A percentile compares a stretch with the other conserved stretches of the same genome.
phyloP scores from a whole-genome alignment of 2,888 invertebrate species.

The Andrena flavipes region DNA sequence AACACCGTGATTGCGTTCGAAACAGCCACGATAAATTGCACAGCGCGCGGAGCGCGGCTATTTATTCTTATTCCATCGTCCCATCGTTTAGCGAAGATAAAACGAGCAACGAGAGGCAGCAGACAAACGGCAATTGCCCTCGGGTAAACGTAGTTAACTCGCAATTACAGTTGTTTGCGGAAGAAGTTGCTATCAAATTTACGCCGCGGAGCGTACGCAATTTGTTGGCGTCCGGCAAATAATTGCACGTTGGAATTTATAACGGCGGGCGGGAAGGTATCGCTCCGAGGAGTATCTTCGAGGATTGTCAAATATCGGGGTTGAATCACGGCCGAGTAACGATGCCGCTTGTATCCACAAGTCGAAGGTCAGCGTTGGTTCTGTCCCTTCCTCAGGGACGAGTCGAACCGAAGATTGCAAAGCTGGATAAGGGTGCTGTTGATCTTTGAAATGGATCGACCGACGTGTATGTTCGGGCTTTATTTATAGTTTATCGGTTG shows the following conservation, averaged over 20 bases:
- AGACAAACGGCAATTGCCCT: slow-evolving; percentile 16
- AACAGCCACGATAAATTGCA: neutral
- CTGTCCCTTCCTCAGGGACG: neutral
- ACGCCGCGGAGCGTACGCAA: neutral
- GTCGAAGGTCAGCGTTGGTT: slow-evolving; percentile 21
- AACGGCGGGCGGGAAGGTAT: neutral
- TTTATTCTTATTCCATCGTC: neutral
- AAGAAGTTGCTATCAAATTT: neutral
- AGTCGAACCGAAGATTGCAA: slow-evolving; percentile 7
- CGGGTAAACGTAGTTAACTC: slow-evolving; percentile 15
- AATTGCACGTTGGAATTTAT: slow-evolving; percentile 18
- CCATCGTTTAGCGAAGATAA: neutral
- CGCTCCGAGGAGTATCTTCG: slow-evolving; percentile 1
- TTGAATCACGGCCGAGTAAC: neutral
- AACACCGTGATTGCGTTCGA: neutral
- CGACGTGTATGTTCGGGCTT: slow-evolving; percentile 9
- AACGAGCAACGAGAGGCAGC: neutral
- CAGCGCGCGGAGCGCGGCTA: neutral
- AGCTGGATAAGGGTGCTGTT: slow-evolving; percentile 33
- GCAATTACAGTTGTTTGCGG: slow-evolving; percentile 29
- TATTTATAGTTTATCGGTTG: slow-evolving; percentile 42
- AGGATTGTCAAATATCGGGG: slow-evolving; percentile 13
- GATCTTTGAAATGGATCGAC: slow-evolving; percentile 28
- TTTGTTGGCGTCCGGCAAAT: neutral
- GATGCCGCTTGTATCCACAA: neutral